These are phyloP conservation scores for Cryptus viduatorius DNA, from an alignment of 2,888 invertebrate species.

Conservation along the genomic window DNA sequence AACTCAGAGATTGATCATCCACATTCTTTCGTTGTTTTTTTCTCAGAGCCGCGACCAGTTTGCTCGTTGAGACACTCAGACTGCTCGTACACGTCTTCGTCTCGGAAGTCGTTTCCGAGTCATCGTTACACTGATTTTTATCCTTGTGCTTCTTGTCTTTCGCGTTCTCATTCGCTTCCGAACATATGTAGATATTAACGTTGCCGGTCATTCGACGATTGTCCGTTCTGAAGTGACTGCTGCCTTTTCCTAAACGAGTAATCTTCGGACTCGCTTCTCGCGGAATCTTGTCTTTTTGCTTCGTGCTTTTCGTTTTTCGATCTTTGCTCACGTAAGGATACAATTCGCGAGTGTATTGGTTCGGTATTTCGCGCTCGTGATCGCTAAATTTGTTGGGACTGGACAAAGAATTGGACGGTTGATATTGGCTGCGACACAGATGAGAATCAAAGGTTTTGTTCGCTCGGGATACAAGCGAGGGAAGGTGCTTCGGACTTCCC, in stretches of 20 bases:
- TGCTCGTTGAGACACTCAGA: slow-evolving; percentile 69
- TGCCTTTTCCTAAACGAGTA: slow-evolving; percentile 20
- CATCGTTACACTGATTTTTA: slow-evolving; percentile 47
- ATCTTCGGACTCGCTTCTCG: slow-evolving; percentile 24
- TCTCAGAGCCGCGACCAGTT: slow-evolving; percentile 68
- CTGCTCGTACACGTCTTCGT: slow-evolving; percentile 67
- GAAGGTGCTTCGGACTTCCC: slow-evolving; percentile 32
- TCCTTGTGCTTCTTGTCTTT: slow-evolving; percentile 58
- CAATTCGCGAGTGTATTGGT: slow-evolving; percentile 30
- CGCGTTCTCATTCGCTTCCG: slow-evolving; percentile 74
- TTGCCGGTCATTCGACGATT: slow-evolving; percentile 80
- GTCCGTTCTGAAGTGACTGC: slow-evolving; percentile 67
- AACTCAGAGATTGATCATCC: slow-evolving; percentile 52
- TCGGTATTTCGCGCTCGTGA: background rate
- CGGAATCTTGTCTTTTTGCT: slow-evolving; percentile 31
- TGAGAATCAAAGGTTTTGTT: slow-evolving; percentile 61
- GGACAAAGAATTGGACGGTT: background rate
- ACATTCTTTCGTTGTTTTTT: slow-evolving; percentile 60
- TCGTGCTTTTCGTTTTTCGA: slow-evolving; percentile 18
- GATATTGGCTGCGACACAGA: slow-evolving; percentile 30
- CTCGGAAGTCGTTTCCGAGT: slow-evolving; percentile 67
- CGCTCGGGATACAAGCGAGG: slow-evolving; percentile 29
- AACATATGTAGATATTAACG: slow-evolving; percentile 81
- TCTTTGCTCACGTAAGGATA: slow-evolving; percentile 20
- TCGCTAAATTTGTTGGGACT: background rate